Evolutionary conservation across 2,113 vertebrate genomes (phyloP).

Genomic region (Coptodon rendalli): DNA sequence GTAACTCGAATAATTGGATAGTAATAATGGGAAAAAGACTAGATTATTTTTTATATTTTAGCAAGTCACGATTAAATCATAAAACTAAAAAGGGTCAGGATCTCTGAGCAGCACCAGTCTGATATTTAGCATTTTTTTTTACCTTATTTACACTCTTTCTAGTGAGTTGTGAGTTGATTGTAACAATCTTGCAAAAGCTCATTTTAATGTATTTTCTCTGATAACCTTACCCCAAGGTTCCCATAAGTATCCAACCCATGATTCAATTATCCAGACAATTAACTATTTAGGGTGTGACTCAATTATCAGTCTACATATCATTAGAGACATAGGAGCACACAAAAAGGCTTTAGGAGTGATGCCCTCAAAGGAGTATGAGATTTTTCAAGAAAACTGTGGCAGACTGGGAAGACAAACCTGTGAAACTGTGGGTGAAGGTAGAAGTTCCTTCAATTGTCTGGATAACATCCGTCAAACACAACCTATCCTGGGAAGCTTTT

Average conservation of each 20-base stretch:
- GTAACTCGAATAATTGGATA: neutral
- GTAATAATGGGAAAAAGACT: neutral
- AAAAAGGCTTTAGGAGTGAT: neutral
- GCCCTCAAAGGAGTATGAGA: neutral
- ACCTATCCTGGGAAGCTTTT: slow-evolving; percentile 1
- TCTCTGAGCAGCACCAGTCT: neutral
- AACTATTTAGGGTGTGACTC: neutral
- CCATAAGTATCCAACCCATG: neutral
- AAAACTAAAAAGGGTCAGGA: neutral
- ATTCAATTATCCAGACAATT: neutral
- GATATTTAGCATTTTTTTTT: rapidly evolving
- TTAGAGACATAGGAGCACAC: neutral
- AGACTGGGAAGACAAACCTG: neutral
- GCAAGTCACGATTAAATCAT: neutral
- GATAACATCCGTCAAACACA: neutral
- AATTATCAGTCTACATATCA: neutral
- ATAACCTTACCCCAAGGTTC: neutral
- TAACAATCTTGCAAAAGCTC: neutral
- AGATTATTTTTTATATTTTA: neutral
- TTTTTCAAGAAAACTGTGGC: neutral
- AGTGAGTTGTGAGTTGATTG: neutral
- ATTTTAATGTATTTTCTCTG: neutral
- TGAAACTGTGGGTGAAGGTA: neutral
- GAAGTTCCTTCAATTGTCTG: neutral
- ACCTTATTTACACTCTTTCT: neutral